A percentile compares a stretch with the other conserved stretches of the same genome.
Conservation (phyloP, 1,140 invertebrate genomes). For the Aphaenogaster rudis region DNA sequence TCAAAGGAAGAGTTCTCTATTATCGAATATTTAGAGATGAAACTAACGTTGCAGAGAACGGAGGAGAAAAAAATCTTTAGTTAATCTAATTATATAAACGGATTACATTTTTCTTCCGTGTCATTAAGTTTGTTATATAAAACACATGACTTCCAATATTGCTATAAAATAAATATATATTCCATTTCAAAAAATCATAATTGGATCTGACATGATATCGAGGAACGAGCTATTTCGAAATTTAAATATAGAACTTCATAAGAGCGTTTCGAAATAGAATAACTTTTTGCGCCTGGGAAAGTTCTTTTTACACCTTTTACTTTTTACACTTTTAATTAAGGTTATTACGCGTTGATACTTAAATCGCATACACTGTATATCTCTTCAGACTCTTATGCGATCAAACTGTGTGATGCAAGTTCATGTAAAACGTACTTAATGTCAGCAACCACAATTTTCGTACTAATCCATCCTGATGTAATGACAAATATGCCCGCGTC, state of each 20-base stretch:
- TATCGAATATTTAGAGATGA: background rate
- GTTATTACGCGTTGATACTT: background rate
- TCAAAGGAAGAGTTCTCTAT: background rate
- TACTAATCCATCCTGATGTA: conserved; percentile 22
- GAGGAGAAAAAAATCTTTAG: background rate
- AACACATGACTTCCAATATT: background rate
- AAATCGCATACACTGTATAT: background rate
- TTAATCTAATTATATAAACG: background rate
- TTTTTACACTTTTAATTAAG: too few species aligned
- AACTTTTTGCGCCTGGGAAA: background rate
- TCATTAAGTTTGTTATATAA: background rate
- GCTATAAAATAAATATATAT: conserved; percentile 2
- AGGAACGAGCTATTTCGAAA: background rate
- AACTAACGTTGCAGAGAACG: background rate
- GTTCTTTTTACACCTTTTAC: too few species aligned
- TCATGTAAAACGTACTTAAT: background rate
- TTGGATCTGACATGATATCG: background rate
- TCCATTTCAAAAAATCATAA: background rate
- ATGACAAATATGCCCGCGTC: conserved; percentile 18
- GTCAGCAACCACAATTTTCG: background rate
- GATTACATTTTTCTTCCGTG: background rate
- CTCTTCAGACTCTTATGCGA: background rate
- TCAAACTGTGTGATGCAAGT: background rate
- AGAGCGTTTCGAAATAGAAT: background rate
- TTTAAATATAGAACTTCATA: background rate